phyloP scores from a whole-genome alignment of 2,797 vertebrate species.

The Tachyglossus aculeatus region DNA sequence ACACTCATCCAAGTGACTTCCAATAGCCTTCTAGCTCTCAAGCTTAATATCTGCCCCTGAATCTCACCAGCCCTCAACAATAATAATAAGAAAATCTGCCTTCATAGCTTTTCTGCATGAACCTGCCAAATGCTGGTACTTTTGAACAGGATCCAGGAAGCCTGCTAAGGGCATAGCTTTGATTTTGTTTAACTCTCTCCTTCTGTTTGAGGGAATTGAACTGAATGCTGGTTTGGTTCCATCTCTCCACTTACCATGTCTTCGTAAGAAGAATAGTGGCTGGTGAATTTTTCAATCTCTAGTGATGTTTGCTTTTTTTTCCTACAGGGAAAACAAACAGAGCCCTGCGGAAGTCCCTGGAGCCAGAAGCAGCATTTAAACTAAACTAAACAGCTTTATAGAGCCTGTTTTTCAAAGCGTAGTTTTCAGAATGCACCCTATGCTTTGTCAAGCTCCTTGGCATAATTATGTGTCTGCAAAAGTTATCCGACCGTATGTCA shows the following conservation, averaged over 20 bases:
- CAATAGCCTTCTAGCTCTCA: too few species aligned
- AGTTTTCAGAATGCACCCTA: not conserved
- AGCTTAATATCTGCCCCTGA: too few species aligned
- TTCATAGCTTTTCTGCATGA: too few species aligned
- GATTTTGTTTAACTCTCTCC: slow-evolving; percentile 6
- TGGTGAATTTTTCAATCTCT: slow-evolving; percentile 5
- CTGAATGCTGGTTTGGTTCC: slow-evolving; percentile 17
- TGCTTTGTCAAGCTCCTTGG: slow-evolving; percentile 7
- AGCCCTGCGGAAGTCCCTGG: slow-evolving; percentile 27
- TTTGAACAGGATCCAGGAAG: too few species aligned
- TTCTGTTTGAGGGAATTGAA: slow-evolving; percentile 28
- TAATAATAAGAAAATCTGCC: too few species aligned
- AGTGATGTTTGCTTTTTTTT: slow-evolving; percentile 48
- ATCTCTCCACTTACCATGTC: not conserved
- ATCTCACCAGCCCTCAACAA: too few species aligned
- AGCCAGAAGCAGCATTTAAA: slow-evolving; percentile 1
- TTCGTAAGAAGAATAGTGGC: slow-evolving; percentile 6
- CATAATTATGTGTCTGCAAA: slow-evolving; percentile 7
- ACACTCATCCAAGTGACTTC: too few species aligned
- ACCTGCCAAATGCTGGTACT: too few species aligned
- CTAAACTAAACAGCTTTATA: fast-evolving
- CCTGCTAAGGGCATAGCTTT: not conserved
- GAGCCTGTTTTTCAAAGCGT: not conserved
- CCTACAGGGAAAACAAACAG: slow-evolving; percentile 41
- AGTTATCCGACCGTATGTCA: slow-evolving; percentile 3